Evolutionary conservation across 2,113 vertebrate genomes (phyloP), one percentile per base, ranked within the genome.

Genomic region (Ardeotis arabs): DNA sequence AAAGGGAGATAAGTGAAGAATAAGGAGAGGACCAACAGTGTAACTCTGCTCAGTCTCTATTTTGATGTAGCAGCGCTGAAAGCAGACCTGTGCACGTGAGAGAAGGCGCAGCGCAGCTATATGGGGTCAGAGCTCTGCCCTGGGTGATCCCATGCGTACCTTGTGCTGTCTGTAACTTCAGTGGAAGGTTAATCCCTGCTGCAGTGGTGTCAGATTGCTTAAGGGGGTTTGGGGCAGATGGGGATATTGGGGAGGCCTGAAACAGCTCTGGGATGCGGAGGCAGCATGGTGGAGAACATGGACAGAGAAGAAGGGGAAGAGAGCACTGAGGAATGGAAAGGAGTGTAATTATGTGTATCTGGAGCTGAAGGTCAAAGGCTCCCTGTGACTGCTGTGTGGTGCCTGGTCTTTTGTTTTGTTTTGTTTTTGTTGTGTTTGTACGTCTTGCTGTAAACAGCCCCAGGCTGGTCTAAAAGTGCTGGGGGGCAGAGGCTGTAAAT

Each of bases 291-390:
- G 33, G 91, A 41, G 41, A 89, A 31, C 7, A 2, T 0, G 2
- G 55, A 9, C 23, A 16, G 35, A 33, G 41, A 14, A 12, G 14
- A 53, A 23, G 17, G 37, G 11, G 5, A 52, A 64, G 55, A 59
- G 53, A 62, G 58, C 35, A 41, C 19, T 2, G 39, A 84, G 62
- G 53, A 84, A 67, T 16, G 21, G 70, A 64, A 58, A 64, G 66
- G 27, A 84, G n/a, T 1, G 0, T 29, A 77, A 50, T 87, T 79
- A 59, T 7, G 7, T 58, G 45, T 68, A 80, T 17, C 25, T 81
- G 39, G 88, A 88, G 94, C 80, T 87, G 87, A 95, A 96, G 94
- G 94, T 93, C 87, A 95, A 77, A 83, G 78, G 39, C 84, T 89
- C 52, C 91, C 44, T 52, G 84, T 94, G 97, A 95, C 95, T 84